A percentile compares a stretch with the other conserved stretches of the same genome.
These are phyloP conservation scores for Brachystomella parvula DNA, from an alignment of 1,140 invertebrate species.

Conservation along the genomic window DNA sequence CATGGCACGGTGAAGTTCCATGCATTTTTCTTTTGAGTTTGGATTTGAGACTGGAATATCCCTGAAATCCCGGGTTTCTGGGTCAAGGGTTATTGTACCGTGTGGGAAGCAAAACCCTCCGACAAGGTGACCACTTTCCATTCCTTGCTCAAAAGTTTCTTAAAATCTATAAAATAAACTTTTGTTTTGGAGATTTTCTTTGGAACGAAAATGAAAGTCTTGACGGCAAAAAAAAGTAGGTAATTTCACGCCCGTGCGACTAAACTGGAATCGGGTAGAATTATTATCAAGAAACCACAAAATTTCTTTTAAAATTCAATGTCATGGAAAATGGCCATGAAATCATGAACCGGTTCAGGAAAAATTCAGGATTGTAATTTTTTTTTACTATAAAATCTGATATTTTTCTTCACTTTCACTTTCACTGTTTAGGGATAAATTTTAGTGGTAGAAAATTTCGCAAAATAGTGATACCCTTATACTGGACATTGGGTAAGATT, in stretches of 20 bases:
- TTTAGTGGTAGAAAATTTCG: no score
- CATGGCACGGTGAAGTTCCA: conserved; percentile 25
- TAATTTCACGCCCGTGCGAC: background rate
- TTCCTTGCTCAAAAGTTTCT: background rate
- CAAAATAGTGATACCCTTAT: no score
- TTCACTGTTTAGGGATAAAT: no score
- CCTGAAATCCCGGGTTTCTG: conserved; percentile 21
- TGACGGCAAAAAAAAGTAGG: background rate
- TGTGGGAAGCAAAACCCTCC: conserved; percentile 30
- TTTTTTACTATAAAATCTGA: no score
- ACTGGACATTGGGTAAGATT: no score
- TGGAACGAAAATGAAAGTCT: background rate
- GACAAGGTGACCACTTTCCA: conserved; percentile 12
- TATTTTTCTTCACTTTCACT: no score
- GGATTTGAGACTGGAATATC: conserved; percentile 15
- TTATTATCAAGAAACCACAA: no score
- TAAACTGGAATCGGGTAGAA: background rate
- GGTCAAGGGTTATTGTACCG: conserved; percentile 29
- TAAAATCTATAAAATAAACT: background rate
- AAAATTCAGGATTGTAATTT: no score
- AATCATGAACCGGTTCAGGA: no score
- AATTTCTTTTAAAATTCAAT: no score
- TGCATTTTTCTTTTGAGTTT: conserved; percentile 13
- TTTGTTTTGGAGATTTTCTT: background rate
- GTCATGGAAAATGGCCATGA: no score